phyloP scores from a whole-genome alignment of 2,797 vertebrate species.

The Garrulus glandarius region DNA sequence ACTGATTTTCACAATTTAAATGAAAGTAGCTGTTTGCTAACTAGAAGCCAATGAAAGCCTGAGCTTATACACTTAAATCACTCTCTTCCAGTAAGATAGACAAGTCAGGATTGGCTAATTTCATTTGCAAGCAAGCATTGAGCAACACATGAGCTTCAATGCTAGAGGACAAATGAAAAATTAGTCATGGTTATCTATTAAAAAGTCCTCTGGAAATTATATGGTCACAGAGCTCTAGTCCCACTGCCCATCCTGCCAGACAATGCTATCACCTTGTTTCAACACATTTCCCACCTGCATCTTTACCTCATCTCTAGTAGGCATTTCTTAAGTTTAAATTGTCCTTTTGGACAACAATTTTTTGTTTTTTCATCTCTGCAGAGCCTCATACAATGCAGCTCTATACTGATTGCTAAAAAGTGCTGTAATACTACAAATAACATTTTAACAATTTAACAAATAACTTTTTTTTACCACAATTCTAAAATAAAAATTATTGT shows the following conservation, averaged over 20 bases:
- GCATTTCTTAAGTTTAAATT: background rate
- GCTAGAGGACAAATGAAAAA: conserved; percentile 8
- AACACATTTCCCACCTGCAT: background rate
- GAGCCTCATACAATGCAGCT: background rate
- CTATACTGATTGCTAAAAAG: background rate
- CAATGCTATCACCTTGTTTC: background rate
- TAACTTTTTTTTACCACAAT: background rate
- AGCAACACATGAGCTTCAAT: background rate
- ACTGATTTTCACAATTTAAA: background rate
- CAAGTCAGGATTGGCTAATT: background rate
- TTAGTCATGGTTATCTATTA: background rate
- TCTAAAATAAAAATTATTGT: background rate
- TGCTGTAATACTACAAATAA: background rate
- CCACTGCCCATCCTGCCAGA: background rate
- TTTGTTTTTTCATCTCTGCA: background rate
- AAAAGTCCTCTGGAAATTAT: background rate
- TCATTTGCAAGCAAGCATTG: background rate
- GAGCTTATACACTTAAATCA: background rate
- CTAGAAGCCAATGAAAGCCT: background rate
- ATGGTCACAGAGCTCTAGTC: background rate
- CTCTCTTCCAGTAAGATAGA: background rate
- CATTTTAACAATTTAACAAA: background rate
- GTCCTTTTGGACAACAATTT: background rate
- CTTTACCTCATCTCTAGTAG: background rate
- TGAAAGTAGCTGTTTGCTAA: background rate